Evolutionary conservation across 2,113 vertebrate genomes (phyloP).

Genomic region (Isurus oxyrinchus): DNA sequence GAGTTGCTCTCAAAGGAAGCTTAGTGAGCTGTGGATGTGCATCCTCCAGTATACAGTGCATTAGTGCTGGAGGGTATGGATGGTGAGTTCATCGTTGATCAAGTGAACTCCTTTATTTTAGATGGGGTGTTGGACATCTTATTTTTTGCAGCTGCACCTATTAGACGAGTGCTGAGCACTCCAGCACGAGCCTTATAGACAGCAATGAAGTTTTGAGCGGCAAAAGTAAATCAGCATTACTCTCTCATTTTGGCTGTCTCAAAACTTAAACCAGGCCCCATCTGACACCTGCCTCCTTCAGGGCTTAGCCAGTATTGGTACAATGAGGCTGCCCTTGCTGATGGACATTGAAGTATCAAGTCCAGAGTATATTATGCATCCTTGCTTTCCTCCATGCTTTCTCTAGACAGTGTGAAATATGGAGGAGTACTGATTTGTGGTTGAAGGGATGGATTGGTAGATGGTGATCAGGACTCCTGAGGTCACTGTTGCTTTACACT

Average conservation of each 20-base stretch:
- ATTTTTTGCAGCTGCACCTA: not conserved
- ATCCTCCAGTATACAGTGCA: not conserved
- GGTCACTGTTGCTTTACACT: not conserved
- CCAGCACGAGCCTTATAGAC: not conserved
- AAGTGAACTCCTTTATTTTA: not conserved
- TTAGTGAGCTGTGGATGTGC: not conserved
- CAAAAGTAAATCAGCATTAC: not conserved
- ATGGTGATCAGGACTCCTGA: not conserved
- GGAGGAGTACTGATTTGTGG: not conserved
- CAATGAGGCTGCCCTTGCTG: not conserved
- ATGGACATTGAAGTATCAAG: not conserved
- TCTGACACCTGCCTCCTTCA: not conserved
- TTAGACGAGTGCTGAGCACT: not conserved
- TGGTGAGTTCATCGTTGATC: not conserved
- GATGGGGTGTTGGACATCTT: not conserved
- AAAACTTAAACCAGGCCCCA: not conserved
- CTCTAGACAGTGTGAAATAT: not conserved
- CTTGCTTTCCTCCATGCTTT: too few relatives aligned
- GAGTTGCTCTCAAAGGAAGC: not conserved
- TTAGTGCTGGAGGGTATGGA: not conserved
- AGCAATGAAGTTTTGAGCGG: not conserved
- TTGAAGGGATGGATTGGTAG: not conserved
- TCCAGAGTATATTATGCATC: not conserved
- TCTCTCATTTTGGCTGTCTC: not conserved
- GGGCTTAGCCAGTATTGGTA: not conserved